Conservation (phyloP, 2,888 invertebrate species). For the Noctua pronuba region DNA sequence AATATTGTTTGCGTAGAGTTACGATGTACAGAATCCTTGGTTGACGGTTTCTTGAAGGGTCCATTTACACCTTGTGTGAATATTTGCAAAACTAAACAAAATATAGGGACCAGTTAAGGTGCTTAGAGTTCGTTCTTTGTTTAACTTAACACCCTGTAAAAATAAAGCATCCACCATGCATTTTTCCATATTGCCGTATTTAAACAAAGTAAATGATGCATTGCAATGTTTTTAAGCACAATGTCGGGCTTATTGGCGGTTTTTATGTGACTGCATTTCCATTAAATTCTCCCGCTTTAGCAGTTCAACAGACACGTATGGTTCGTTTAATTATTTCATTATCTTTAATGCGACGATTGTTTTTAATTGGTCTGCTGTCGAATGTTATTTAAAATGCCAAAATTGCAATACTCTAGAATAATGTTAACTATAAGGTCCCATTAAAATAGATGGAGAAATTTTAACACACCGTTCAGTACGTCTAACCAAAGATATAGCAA, state of each 20-base stretch:
- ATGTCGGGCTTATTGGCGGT: conserved; percentile 41
- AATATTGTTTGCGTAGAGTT: no score
- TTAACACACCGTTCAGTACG: no score
- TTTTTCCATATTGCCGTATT: not conserved
- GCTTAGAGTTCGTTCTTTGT: not conserved
- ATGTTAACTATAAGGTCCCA: no score
- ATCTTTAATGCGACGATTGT: not conserved
- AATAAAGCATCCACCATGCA: not conserved
- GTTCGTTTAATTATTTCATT: conserved; percentile 31
- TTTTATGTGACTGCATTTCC: conserved; percentile 34
- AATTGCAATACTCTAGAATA: not conserved
- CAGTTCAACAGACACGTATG: conserved; percentile 24
- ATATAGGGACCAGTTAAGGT: not conserved
- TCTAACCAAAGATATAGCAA: no score
- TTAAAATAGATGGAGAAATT: no score
- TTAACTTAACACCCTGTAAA: not conserved
- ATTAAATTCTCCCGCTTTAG: conserved; percentile 33
- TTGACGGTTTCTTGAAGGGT: no score
- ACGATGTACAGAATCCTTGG: no score
- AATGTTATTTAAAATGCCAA: not conserved
- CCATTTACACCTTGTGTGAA: no score
- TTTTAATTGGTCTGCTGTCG: not conserved
- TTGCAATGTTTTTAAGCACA: conserved; percentile 15
- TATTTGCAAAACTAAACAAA: not conserved
- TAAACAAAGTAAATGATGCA: not conserved